Evolutionary conservation across 2,113 vertebrate genomes (phyloP).

Genomic region (Gopherus flavomarginatus): DNA sequence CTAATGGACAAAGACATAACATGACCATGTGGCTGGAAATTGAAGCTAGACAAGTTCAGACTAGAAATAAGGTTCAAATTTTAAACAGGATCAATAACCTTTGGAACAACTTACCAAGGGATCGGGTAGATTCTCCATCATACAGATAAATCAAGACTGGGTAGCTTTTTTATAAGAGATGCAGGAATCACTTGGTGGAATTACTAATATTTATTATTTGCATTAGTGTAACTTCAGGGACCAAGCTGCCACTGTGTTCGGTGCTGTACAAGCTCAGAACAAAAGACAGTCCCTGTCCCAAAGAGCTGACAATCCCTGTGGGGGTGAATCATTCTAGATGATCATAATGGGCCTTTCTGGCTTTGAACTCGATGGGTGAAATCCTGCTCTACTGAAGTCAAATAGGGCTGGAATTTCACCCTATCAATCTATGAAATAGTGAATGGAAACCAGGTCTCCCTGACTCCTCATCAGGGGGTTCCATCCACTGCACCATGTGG

Average conservation of each 20-base stretch:
- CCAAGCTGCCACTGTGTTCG: neutral
- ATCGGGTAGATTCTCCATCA: neutral
- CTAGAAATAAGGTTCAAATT: neutral
- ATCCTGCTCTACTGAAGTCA: neutral
- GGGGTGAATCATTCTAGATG: neutral
- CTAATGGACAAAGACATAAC: neutral
- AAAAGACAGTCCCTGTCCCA: neutral
- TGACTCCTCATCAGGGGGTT: neutral
- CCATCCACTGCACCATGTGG: neutral
- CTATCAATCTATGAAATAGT: neutral
- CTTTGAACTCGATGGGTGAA: neutral
- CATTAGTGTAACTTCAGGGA: no score
- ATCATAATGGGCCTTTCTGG: neutral
- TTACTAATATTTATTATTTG: no score
- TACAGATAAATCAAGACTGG: neutral
- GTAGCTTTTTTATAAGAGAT: neutral
- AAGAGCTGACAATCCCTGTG: neutral
- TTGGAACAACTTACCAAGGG: neutral
- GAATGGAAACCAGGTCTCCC: rapidly evolving
- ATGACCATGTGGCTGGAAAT: neutral
- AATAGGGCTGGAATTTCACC: neutral
- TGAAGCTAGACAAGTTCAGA: neutral
- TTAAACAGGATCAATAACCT: neutral
- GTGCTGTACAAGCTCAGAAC: neutral
- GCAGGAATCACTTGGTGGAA: neutral